Evolutionary conservation across 2,888 invertebrate species (phyloP).

Genomic region (Argyresthia albistria): DNA sequence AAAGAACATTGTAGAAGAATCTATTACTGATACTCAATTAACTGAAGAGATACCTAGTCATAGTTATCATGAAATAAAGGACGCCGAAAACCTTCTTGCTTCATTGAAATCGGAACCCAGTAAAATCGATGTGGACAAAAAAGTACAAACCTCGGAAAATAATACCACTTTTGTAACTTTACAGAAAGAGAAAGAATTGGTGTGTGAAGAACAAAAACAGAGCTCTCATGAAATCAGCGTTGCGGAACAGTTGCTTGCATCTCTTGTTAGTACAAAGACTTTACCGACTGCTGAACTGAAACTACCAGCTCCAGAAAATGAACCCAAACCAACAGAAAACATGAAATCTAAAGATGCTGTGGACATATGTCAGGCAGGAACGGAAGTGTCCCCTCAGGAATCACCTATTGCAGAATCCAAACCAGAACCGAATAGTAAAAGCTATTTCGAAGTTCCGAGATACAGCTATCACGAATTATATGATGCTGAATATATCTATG

Average conservation of each 20-base stretch:
- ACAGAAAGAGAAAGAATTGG: conserved; percentile 6
- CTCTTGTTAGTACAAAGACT: conserved; percentile 15
- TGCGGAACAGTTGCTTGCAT: conserved; percentile 25
- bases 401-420: not conserved
- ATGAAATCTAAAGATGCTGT: too few species aligned
- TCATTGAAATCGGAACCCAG: conserved; percentile 3
- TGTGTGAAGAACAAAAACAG: conserved; percentile 13
- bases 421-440: not conserved
- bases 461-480: conserved; percentile 32
- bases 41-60: conserved; percentile 16
- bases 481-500: conserved; percentile 35
- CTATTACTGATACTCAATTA: not conserved
- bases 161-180: not conserved
- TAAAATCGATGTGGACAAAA: not conserved
- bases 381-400: too few species aligned
- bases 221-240: conserved; percentile 26
- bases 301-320: conserved; percentile 7
- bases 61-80: conserved; percentile 25
- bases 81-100: conserved; percentile 30
- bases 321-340: not conserved
- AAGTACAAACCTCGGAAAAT: not conserved
- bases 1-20: not conserved
- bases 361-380: too few species aligned
- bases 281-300: conserved; percentile 14
- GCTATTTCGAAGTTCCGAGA: conserved; percentile 23